Base-by-base conservation (phyloP, 2,888 invertebrate genomes). In the Mythimna vitellina region DNA sequence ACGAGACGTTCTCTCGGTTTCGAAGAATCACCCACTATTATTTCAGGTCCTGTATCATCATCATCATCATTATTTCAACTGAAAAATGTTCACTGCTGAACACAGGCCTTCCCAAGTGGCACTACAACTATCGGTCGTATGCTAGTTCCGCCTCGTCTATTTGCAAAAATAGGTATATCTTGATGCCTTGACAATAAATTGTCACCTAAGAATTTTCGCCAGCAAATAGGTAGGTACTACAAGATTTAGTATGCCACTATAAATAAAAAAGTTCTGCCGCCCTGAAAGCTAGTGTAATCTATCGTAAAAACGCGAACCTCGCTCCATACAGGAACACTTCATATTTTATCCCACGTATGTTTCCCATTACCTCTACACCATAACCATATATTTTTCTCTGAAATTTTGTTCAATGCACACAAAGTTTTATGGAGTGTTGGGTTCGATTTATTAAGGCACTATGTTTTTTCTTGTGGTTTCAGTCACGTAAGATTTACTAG, bases 311-410 rank as follows among this genome's bases (percentile, higher is more conserved):
- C 53, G 70, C 61, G 62, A 66, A 80, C 81, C 70, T 72, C 73
- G 53, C 69, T 60, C 58, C 63, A 69, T 81, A 79, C 78, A 78
- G 80, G 82, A 84, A 82, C 75, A 80, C 82, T 84, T 70, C 73
- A 76, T 84, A 80, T 80, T 77, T 84, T 77, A 84, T 22, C 77
- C 61, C 75, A 83, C 83, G 83, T 65, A 82, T 82, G 70, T 83
- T 84, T 74, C 72, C 77, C 77, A 82, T 84, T 84, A 80, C 70
- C 84, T 74, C 22, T 22, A 46, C 72, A 77, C 77, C 73, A 84
- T 78, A 84, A 82, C 82, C 83, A 71, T 84, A 84, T 84, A 84
- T 84, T 84, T 84, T 84, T 81, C 65, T 76, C 67, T 54, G 72
- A 76, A 84, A 74, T 79, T 83, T 77, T 82, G 73, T 84, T 77